A percentile compares a stretch with the other conserved stretches of the same genome.
Evolutionary conservation across 1,140 invertebrate species (phyloP).

Genomic region (Meloidogyne floridensis): DNA sequence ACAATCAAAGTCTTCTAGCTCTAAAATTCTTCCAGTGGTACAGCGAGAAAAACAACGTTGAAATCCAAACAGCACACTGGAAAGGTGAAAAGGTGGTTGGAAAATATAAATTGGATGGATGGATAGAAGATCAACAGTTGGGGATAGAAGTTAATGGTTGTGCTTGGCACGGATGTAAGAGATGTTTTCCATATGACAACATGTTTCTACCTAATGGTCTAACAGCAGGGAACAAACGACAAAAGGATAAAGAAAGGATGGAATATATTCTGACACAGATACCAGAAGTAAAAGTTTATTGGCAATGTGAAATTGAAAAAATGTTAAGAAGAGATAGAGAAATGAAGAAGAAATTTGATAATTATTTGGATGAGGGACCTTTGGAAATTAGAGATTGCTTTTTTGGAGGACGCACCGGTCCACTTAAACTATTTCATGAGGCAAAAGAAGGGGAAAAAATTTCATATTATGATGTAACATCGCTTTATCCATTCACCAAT

Average conservation of each 20-base stretch:
- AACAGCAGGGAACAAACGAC: slow-evolving; percentile 11
- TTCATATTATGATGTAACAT: slow-evolving; percentile 9
- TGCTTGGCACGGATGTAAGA: not conserved
- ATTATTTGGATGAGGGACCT: slow-evolving; percentile 3
- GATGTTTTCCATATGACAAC: not conserved
- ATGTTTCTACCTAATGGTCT: slow-evolving; percentile 2
- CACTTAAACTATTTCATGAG: not conserved
- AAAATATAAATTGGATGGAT: slow-evolving; percentile 10
- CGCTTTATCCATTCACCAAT: not conserved
- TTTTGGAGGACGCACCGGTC: not conserved
- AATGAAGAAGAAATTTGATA: slow-evolving; percentile 10
- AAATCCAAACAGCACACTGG: slow-evolving; percentile 9
- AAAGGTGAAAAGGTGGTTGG: not conserved
- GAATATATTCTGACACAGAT: slow-evolving; percentile 2
- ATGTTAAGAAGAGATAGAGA: slow-evolving; percentile 6
- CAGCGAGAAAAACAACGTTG: not conserved
- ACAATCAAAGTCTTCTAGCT: not conserved
- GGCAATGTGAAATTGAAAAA: slow-evolving; percentile 13
- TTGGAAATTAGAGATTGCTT: not conserved
- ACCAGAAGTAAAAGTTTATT: not conserved
- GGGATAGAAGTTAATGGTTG: not conserved
- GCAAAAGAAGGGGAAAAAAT: not conserved
- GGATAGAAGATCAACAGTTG: not conserved
- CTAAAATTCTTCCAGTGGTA: slow-evolving; percentile 16
- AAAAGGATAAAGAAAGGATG: slow-evolving; percentile 11